Evolutionary conservation across 2,113 vertebrate species (phyloP), one percentile per base, ranked within the genome.

Genomic region (Regulus satrapa): DNA sequence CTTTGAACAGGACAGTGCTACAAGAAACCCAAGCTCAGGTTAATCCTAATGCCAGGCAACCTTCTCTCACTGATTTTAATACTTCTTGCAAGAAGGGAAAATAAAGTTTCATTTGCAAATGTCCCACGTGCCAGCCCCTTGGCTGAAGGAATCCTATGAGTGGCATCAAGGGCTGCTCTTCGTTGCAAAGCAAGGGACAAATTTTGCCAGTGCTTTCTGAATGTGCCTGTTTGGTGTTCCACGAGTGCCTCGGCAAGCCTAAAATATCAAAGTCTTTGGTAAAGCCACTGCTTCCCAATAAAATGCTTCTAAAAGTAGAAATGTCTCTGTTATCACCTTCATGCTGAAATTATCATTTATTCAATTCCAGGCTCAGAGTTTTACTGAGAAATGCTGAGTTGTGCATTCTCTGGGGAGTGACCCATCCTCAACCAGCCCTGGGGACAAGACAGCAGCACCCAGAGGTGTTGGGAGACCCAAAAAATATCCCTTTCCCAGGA

Each of bases 91-190:
- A 48, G 45, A 68, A 79, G 26, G 12, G 61, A 66, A 97, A 93
- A 29, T 32, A 28, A 78, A 89, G 12, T 89, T 87, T 54, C 20
- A 20, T 46, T n/a, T n/a, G n/a, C n/a, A 6, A 84, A 76, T 38
- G n/a, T 63, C 43, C 43, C 11, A 9, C 66, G 62, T 48, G 69
- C 62, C 54, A 89, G 54, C 29, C 46, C 66, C 45, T 76, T 59
- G 82, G 76, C 66, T 92, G 82, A 66, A 89, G 80, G 59, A 90
- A 95, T 52, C 29, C 38, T 41, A 49, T 24, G 59, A 94, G 68
- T 46, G 40, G 56, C 85, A 89, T 20, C 66, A 9, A 75, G 78
- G 74, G 14, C 34, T 73, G 75, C 29, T 56, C 31, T 32, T 66
- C 3, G 2, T 6, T 23, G 17, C 49, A 52, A 75, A 90, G 54